Conservation (phyloP, 2,797 vertebrate species). For the Bufotes viridis region DNA sequence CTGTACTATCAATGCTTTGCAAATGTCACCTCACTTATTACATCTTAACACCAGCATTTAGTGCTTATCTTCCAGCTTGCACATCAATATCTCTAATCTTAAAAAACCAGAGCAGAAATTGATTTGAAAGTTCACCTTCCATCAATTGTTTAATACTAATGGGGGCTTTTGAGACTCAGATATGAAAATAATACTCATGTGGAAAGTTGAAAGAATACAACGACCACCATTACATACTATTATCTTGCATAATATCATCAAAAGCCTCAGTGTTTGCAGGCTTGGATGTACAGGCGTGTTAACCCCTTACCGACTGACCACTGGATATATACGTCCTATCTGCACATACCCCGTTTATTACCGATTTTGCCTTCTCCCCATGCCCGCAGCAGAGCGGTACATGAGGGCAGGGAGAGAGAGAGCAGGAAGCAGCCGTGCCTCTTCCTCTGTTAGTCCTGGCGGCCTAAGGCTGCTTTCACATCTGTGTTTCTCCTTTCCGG, state of each 20-base stretch:
- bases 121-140: neutral
- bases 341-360: no score
- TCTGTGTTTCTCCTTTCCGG: no score
- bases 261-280: neutral
- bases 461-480: no score
- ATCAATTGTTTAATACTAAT: neutral
- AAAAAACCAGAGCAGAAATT: neutral
- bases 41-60: slow-evolving; percentile 7
- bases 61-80: neutral
- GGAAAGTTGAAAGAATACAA: neutral
- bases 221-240: slow-evolving; percentile 1
- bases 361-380: no score
- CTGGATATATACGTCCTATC: no score
- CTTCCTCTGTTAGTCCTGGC: no score
- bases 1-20: neutral
- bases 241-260: slow-evolving; percentile 5
- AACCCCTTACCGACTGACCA: neutral
- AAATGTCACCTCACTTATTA: slow-evolving; percentile 33
- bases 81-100: neutral
- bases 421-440: no score
- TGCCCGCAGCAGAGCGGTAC: no score
- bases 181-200: neutral
- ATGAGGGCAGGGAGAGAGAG: no score
- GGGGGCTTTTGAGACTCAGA: neutral
- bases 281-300: neutral